These are phyloP conservation scores for Drosophila triauraria DNA, from an alignment of 1,140 invertebrate genomes.

Conservation along the genomic window DNA sequence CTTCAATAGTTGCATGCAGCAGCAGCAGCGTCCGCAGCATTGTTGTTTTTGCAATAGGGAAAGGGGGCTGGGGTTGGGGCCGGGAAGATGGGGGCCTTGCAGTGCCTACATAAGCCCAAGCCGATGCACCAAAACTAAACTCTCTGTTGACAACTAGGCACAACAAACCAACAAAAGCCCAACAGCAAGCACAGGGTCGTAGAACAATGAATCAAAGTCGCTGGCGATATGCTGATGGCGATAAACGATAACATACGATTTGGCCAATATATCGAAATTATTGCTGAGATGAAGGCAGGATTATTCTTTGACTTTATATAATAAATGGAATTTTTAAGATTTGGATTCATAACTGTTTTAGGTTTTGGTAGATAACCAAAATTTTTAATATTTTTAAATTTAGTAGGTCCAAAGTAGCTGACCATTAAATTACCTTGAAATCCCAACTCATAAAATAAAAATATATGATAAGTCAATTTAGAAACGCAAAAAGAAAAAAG, in stretches of 20 bases:
- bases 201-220: slow-evolving; percentile 46
- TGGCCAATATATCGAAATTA: neutral
- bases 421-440: too few relatives aligned
- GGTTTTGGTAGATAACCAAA: too few relatives aligned
- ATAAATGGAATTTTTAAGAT: too few relatives aligned
- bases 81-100: neutral
- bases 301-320: neutral
- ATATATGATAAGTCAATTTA: too few relatives aligned
- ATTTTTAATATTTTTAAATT: too few relatives aligned
- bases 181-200: slow-evolving; percentile 13
- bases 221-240: slow-evolving; percentile 47
- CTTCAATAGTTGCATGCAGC: slow-evolving; percentile 80
- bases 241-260: slow-evolving; percentile 18
- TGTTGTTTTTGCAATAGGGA: slow-evolving; percentile 26
- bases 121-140: slow-evolving; percentile 62
- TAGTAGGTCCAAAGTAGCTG: too few relatives aligned
- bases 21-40: slow-evolving; percentile 46
- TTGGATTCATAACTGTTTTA: too few relatives aligned
- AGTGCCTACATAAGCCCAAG: slow-evolving; percentile 65
- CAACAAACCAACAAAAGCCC: slow-evolving; percentile 64
- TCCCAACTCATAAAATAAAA: too few relatives aligned
- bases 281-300: neutral
- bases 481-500: too few relatives aligned
- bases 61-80: neutral
- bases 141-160: slow-evolving; percentile 69